phyloP scores from a whole-genome alignment of 2,113 vertebrate species.

The Merops nubicus region DNA sequence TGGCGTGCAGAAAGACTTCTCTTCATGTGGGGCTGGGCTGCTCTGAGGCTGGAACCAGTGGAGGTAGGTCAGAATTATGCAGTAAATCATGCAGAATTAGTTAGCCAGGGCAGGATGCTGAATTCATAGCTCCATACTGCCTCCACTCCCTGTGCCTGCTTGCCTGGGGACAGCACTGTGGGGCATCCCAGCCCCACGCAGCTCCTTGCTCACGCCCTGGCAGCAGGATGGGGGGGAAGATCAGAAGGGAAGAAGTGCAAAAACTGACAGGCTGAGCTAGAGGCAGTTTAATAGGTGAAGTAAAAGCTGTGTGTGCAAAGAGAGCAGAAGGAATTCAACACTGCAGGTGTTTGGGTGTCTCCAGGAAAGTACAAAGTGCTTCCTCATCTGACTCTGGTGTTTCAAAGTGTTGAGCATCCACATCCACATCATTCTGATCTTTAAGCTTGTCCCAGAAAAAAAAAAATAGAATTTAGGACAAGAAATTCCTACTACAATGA shows the following conservation, averaged over 20 bases:
- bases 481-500: neutral
- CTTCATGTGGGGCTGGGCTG: neutral
- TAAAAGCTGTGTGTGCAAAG: rapidly evolving
- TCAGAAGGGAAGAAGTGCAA: neutral
- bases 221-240: neutral
- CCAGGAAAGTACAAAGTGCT: neutral
- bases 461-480: neutral
- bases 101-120: neutral
- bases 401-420: neutral
- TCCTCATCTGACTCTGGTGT: neutral
- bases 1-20: too few relatives aligned
- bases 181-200: rapidly evolving
- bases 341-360: too few relatives aligned
- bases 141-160: rapidly evolving
- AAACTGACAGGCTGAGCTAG: neutral
- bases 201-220: rapidly evolving
- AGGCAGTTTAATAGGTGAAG: neutral
- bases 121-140: neutral
- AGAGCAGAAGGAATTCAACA: neutral
- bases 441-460: neutral
- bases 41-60: neutral
- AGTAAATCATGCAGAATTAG: too few relatives aligned
- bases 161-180: neutral
- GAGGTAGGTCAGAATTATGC: neutral
- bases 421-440: neutral